Evolutionary conservation across 2,113 vertebrate genomes (phyloP).

Genomic region (Willisornis vidua): DNA sequence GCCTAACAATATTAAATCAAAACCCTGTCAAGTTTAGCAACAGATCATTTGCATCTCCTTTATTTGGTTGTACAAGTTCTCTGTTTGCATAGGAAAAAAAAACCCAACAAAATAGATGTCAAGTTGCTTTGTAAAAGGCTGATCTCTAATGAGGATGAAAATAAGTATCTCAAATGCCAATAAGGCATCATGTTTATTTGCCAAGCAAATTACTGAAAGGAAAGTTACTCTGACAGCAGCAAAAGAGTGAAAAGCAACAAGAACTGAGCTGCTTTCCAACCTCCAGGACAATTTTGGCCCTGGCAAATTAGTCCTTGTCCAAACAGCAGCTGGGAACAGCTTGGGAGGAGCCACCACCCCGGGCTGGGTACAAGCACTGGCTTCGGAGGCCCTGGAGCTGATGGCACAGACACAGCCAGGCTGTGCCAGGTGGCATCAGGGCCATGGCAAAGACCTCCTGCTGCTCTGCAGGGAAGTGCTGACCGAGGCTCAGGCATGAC

Average conservation of each 20-base stretch:
- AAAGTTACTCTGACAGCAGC: background rate
- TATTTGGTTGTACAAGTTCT: background rate
- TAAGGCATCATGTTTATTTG: background rate
- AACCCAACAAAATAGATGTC: background rate
- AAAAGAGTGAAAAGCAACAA: background rate
- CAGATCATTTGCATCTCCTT: background rate
- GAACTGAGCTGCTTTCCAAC: background rate
- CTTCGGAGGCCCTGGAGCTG: background rate
- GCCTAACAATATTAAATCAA: background rate
- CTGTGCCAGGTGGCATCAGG: background rate
- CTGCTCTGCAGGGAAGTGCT: background rate
- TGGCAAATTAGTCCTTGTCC: background rate
- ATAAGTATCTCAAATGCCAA: background rate
- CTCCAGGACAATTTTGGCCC: background rate
- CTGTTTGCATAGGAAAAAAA: background rate
- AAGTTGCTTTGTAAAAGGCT: background rate
- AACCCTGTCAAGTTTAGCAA: background rate
- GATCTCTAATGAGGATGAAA: background rate
- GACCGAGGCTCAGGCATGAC: background rate
- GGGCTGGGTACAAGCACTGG: background rate
- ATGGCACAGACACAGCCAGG: fast-evolving
- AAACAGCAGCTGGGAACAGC: background rate
- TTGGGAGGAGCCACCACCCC: background rate
- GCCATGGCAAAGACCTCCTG: background rate
- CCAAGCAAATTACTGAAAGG: background rate